phyloP scores from a whole-genome alignment of 2,113 vertebrate genomes.

The Hiodon alosoides region DNA sequence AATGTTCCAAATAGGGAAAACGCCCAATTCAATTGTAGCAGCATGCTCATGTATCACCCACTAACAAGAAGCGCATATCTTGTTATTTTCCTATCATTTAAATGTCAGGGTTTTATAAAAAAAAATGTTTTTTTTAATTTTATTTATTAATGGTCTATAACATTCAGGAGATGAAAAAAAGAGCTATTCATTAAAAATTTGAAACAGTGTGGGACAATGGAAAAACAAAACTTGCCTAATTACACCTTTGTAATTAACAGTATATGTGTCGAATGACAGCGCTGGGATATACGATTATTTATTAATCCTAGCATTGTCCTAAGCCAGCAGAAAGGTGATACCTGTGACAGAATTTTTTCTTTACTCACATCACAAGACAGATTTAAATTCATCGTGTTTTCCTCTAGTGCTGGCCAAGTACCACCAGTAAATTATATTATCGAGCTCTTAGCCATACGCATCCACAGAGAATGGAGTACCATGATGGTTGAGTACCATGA shows the following conservation, averaged over 20 bases:
- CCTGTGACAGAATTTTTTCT: neutral
- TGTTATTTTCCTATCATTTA: too few species aligned
- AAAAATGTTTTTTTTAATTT: too few species aligned
- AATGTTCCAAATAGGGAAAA: too few species aligned
- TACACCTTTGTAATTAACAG: constrained; percentile 2
- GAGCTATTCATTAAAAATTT: too few species aligned
- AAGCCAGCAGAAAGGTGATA: neutral
- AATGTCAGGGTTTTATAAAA: too few species aligned
- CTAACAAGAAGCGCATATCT: too few species aligned
- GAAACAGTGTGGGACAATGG: neutral
- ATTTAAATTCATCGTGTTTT: neutral
- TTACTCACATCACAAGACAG: constrained; percentile 4
- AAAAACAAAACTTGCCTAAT: neutral
- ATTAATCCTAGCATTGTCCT: neutral
- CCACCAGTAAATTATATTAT: neutral
- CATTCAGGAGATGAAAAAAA: too few species aligned
- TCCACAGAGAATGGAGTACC: too few species aligned
- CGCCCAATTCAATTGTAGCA: too few species aligned
- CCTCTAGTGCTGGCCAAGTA: neutral
- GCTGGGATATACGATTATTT: neutral
- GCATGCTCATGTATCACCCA: too few species aligned
- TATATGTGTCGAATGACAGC: neutral
- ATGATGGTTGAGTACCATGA: too few species aligned
- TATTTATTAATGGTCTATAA: too few species aligned
- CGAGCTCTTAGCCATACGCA: neutral